Base-by-base conservation (phyloP, 2,888 invertebrate species). In the Leucania comma region DNA sequence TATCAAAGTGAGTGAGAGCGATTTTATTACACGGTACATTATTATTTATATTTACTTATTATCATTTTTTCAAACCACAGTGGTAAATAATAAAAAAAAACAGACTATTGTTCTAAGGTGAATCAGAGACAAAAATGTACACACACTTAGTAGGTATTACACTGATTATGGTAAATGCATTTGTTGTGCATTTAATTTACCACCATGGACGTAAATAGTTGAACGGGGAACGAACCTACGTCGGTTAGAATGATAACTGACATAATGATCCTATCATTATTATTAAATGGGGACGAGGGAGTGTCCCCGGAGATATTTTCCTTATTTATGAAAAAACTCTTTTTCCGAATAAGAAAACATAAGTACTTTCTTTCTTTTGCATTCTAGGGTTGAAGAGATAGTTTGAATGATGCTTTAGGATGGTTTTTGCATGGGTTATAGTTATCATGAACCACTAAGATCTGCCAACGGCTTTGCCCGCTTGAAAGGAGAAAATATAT, bases 1-100 rank as follows among this genome's bases (percentile, higher is more conserved):
- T 77, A 79, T 81, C 78, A 62, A 64, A 53, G 10, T 58, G 53
- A 46, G 56, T 38, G 63, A 58, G 32, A 32, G 20, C 50, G 60
- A 29, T 26, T 50, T 53, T 35, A 32, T 57, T 48, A 29, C 1
- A 22, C 26, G 3, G 26, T n/a, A 53, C 26, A 76, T 66, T 67
- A 61, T 29, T 35, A 54, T 75, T 71, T 32, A 29, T 38, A 56
- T 38, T 57, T 56, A 51, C n/a, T 72, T 62, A 22, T 35, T 57
- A 48, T 77, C 26, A 24, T 62, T 62, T 48, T 69, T 54, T 46
- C 5, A 10, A 53, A 81, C 81, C 81, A 42, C 78, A 76, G 20
- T 10, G 10, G 54, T n/a, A 32, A 29, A 3, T 54, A 20, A 54
- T 54, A 48, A 17, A 57, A 26, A 24, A 14, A 17, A n/a, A n/a